Evolutionary conservation across 2,888 invertebrate genomes (phyloP).

Genomic region (Geophilus truncorum): DNA sequence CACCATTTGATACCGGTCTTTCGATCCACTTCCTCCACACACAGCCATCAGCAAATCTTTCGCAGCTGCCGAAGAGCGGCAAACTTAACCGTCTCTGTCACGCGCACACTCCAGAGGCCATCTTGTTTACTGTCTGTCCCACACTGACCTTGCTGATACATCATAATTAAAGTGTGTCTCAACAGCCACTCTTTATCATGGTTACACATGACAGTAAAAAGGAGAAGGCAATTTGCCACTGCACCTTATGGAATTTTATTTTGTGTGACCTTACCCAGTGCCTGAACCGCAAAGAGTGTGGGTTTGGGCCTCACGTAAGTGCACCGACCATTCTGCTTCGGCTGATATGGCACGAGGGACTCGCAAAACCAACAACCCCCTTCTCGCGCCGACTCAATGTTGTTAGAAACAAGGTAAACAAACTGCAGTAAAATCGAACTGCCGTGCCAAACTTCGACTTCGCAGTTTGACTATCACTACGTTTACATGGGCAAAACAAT

Average conservation of each 20-base stretch:
- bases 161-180: neutral
- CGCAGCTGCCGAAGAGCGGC: neutral
- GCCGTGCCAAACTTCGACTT: too few species aligned
- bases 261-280: neutral
- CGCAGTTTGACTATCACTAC: too few species aligned
- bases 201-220: neutral
- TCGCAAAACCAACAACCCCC: neutral
- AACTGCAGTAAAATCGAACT: neutral
- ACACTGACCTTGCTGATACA: neutral
- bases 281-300: neutral
- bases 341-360: neutral
- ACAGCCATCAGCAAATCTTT: neutral
- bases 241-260: neutral
- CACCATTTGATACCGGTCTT: too few species aligned
- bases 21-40: neutral
- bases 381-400: neutral
- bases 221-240: neutral
- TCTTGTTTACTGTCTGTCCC: neutral
- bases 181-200: neutral
- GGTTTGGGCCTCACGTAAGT: neutral
- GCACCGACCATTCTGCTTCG: neutral
- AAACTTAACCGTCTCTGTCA: neutral
- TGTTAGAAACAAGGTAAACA: neutral
- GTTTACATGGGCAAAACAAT: too few species aligned
- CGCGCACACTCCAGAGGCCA: neutral